phyloP scores from a whole-genome alignment of 2,113 vertebrate genomes.

The Pseudorectes ferrugineus region DNA sequence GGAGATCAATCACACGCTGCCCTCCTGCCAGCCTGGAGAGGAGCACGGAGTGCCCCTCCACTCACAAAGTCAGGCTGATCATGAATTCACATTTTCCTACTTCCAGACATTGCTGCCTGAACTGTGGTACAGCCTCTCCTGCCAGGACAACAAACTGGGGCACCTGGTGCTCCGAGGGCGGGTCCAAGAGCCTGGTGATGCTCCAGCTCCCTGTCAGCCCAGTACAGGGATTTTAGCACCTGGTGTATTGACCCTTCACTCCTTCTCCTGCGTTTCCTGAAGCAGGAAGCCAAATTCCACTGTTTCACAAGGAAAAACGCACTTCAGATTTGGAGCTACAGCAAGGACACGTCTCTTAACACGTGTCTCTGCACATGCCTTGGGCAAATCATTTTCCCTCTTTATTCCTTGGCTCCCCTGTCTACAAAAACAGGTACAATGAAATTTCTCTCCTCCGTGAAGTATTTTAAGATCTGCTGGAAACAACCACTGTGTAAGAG shows the following conservation, averaged over 20 bases:
- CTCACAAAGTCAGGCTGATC: neutral
- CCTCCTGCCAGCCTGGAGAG: neutral
- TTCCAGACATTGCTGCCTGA: neutral
- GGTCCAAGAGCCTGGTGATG: neutral
- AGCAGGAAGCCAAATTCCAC: neutral
- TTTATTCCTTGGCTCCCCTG: slow-evolving; percentile 4
- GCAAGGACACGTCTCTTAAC: neutral
- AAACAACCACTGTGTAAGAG: neutral
- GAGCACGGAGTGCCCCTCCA: neutral
- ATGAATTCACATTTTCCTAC: accelerated
- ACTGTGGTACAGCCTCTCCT: neutral
- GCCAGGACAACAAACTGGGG: neutral
- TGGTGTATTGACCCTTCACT: accelerated
- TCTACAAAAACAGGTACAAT: neutral
- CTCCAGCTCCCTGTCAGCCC: neutral
- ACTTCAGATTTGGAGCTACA: neutral
- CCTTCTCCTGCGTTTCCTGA: neutral
- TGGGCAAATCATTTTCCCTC: slow-evolving; percentile 16
- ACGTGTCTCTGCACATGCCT: neutral
- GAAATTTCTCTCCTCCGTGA: neutral
- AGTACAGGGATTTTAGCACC: neutral
- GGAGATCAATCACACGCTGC: neutral
- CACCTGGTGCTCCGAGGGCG: accelerated
- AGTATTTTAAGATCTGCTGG: neutral
- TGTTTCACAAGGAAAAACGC: neutral